phyloP scores from a whole-genome alignment of 2,797 vertebrate genomes.

The Mormyrops attenuatus region DNA sequence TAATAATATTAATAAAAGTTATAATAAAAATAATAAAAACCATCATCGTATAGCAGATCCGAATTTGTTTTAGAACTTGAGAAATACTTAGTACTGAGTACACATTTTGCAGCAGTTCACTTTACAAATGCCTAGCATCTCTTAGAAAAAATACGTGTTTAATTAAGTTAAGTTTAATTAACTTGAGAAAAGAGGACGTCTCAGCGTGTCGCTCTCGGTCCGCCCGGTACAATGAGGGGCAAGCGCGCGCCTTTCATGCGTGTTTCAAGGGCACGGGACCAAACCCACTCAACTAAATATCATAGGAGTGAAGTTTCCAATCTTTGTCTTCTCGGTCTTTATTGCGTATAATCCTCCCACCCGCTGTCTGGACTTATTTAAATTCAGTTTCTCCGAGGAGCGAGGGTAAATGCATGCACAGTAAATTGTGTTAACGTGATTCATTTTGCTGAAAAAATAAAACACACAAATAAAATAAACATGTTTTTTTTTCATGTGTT shows the following conservation, averaged over 20 bases:
- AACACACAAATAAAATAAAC: background rate
- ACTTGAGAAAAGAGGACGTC: constrained; percentile 62
- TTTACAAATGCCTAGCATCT: constrained; percentile 31
- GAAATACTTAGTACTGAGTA: background rate
- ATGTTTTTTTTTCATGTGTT: background rate
- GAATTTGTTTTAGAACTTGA: background rate
- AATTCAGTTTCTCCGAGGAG: constrained; percentile 72
- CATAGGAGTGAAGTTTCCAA: constrained; percentile 74
- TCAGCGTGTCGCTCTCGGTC: constrained; percentile 56
- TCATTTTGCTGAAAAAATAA: constrained; percentile 61
- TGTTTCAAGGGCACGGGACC: constrained; percentile 62
- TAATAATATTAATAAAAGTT: background rate
- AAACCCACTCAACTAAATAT: constrained; percentile 80
- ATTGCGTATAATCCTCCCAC: constrained; percentile 78
- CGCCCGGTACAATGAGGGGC: constrained; percentile 48
- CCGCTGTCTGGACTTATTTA: constrained; percentile 87
- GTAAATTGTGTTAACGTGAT: constrained; percentile 84
- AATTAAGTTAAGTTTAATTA: constrained; percentile 59
- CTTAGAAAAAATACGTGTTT: constrained; percentile 58
- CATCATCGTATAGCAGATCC: background rate
- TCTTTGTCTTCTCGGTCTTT: constrained; percentile 70
- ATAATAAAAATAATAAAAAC: constrained; percentile 23
- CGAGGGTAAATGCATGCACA: constrained; percentile 56
- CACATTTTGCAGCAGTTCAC: background rate
- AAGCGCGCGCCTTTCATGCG: constrained; percentile 46